Conservation (phyloP, 2,113 vertebrate species). For the Aphyosemion australe region DNA sequence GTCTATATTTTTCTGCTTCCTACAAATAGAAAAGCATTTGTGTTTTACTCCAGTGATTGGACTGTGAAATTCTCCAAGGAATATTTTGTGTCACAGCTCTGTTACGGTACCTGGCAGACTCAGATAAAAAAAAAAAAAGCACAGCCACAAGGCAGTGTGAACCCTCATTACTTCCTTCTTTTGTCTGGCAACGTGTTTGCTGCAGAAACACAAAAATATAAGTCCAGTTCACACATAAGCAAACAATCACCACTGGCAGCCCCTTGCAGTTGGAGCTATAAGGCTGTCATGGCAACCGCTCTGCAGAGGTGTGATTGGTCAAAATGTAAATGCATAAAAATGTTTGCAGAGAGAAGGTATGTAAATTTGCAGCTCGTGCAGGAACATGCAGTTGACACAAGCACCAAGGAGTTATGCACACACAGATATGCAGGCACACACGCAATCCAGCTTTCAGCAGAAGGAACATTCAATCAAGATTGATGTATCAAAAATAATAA, state of each 20-base stretch:
- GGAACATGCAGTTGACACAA: slow-evolving; percentile 20
- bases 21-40: background rate
- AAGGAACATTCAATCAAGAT: slow-evolving; percentile 22
- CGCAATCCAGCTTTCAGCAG: slow-evolving; percentile 18
- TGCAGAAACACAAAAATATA: slow-evolving; percentile 38
- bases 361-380: slow-evolving; percentile 37
- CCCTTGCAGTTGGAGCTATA: slow-evolving; percentile 40
- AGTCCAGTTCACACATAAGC: slow-evolving; percentile 29
- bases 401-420: background rate
- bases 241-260: slow-evolving; percentile 33
- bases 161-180: slow-evolving; percentile 34
- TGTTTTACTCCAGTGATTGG: background rate
- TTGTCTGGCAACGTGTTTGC: slow-evolving; percentile 21
- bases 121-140: slow-evolving; percentile 22
- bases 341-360: slow-evolving; percentile 48
- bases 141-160: slow-evolving; percentile 15
- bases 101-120: slow-evolving; percentile 1
- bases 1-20: background rate
- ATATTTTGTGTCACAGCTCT: slow-evolving; percentile 8
- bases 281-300: slow-evolving; percentile 74
- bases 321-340: slow-evolving; percentile 46
- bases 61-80: slow-evolving; percentile 14
- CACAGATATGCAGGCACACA: slow-evolving; percentile 10
- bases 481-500: slow-evolving; percentile 49
- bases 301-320: slow-evolving; percentile 66